phyloP scores from a whole-genome alignment of 2,113 vertebrate genomes.

The Anolis carolinensis region DNA sequence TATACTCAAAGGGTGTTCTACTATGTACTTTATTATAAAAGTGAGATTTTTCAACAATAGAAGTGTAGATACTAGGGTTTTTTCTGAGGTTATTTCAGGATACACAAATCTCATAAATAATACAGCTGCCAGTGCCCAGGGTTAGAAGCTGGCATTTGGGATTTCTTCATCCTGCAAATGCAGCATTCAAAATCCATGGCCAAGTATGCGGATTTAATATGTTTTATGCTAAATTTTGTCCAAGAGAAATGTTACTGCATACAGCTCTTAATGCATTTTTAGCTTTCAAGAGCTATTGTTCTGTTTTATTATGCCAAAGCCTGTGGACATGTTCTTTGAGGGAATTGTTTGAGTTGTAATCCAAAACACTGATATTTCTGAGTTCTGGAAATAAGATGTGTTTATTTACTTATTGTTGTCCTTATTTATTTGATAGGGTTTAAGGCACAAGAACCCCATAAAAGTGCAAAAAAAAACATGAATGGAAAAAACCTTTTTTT shows the following conservation, averaged over 20 bases:
- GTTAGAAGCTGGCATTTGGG: neutral
- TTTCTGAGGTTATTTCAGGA: slow-evolving; percentile 2
- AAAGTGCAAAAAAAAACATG: too few species aligned
- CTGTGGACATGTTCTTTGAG: too few species aligned
- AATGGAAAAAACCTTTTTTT: too few species aligned
- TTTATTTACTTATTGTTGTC: neutral
- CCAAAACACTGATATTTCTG: too few species aligned
- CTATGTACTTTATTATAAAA: slow-evolving; percentile 6
- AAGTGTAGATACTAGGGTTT: neutral
- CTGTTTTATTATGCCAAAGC: neutral
- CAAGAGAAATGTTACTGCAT: neutral
- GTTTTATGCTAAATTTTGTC: neutral
- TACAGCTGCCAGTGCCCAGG: slow-evolving; percentile 8
- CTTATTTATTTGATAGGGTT: too few species aligned
- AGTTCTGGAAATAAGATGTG: neutral
- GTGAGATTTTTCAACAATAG: neutral
- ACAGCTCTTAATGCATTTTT: neutral
- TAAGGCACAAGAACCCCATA: too few species aligned
- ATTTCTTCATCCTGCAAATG: neutral
- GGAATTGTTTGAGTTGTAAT: too few species aligned
- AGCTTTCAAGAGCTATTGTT: neutral
- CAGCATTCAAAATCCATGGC: neutral
- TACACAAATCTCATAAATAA: neutral
- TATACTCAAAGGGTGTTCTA: neutral
- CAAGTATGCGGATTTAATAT: neutral